Evolutionary conservation across 2,797 vertebrate species (phyloP).

Genomic region (Tangara arthus): DNA sequence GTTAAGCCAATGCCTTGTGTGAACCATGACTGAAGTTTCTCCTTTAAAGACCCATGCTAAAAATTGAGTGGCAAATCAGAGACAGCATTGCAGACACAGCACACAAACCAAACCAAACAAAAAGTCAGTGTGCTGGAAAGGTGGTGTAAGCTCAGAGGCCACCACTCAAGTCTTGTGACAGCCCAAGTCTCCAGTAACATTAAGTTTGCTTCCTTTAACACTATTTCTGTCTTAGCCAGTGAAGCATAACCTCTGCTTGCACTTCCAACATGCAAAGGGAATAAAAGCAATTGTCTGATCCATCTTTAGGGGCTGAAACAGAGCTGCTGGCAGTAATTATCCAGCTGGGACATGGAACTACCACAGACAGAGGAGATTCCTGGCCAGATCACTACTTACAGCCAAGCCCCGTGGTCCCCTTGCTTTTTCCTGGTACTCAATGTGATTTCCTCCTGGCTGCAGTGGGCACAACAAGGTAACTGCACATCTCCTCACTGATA

Average conservation of each 20-base stretch:
- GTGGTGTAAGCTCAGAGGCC: fast-evolving
- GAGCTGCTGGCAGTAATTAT: background rate
- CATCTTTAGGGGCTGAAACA: background rate
- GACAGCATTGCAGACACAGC: background rate
- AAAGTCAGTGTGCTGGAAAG: background rate
- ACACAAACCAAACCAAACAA: background rate
- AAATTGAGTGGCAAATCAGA: background rate
- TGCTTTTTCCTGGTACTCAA: background rate
- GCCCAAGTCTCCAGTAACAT: background rate
- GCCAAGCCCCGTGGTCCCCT: background rate
- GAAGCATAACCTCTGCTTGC: background rate
- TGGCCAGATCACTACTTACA: background rate
- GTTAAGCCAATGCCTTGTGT: background rate
- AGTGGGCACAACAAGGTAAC: background rate
- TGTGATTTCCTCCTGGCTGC: background rate
- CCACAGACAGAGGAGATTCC: background rate
- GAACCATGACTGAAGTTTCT: background rate
- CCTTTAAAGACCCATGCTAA: background rate
- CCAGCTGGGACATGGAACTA: background rate
- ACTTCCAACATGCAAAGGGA: background rate
- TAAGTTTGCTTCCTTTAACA: background rate
- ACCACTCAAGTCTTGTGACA: fast-evolving
- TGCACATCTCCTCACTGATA: background rate
- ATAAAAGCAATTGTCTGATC: background rate
- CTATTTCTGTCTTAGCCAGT: background rate